phyloP scores from a whole-genome alignment of 1,140 invertebrate genomes.

The Zaprionus africanus region DNA sequence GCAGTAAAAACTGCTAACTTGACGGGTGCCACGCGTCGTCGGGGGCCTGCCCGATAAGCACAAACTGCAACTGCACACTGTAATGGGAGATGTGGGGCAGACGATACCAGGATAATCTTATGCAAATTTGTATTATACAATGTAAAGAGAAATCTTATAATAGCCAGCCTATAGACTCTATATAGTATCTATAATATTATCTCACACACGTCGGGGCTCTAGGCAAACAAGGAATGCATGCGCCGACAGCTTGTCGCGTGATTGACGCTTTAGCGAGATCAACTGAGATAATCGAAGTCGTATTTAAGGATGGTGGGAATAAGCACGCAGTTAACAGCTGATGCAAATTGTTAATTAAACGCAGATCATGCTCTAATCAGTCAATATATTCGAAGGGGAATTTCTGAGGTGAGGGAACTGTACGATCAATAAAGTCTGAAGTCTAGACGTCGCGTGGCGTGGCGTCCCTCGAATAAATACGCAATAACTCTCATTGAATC shows the following conservation, averaged over 20 bases:
- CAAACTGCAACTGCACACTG: conserved; percentile 11
- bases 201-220: neutral
- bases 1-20: conserved; percentile 46
- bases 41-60: conserved; percentile 35
- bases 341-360: conserved; percentile 20
- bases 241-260: conserved; percentile 24
- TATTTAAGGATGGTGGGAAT: conserved; percentile 11
- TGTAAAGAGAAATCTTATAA: neutral
- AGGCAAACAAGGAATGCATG: conserved; percentile 18
- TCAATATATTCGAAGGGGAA: neutral
- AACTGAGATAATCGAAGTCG: neutral
- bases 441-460: neutral
- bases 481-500: conserved; percentile 2
- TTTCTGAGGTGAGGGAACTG: conserved; percentile 8
- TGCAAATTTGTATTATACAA: conserved; percentile 3
- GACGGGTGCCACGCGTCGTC: conserved; percentile 60
- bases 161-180: neutral
- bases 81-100: neutral
- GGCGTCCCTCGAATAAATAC: neutral
- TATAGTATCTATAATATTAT: neutral
- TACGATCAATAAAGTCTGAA: neutral
- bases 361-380: conserved; percentile 13
- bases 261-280: conserved; percentile 25
- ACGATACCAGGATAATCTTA: neutral
- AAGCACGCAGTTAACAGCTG: conserved; percentile 36